Conservation (phyloP, 2,888 invertebrate species). For the Lasioglossum marginatum region DNA sequence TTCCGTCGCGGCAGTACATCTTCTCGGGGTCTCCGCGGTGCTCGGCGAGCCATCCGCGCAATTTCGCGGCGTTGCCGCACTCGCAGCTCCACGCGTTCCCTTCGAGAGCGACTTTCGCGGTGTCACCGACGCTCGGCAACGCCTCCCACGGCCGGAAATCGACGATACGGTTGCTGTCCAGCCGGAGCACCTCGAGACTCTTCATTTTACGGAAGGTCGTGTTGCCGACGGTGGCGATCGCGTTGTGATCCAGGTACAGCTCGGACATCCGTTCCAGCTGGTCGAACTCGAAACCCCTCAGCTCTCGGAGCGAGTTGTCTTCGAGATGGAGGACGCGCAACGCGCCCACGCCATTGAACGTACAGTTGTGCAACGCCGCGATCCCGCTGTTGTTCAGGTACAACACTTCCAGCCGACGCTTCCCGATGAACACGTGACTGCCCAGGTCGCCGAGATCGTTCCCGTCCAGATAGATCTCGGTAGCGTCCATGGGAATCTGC, state of each 20-base stretch:
- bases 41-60: conserved; percentile 90
- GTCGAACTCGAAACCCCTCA: conserved; percentile 92
- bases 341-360: conserved; percentile 92
- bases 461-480: conserved; percentile 94
- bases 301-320: conserved; percentile 89
- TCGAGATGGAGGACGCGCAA: conserved; percentile 91
- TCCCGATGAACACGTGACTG: conserved; percentile 94
- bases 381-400: conserved; percentile 93
- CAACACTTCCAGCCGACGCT: conserved; percentile 91
- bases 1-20: conserved; percentile 89
- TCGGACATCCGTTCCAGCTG: conserved; percentile 90
- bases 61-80: conserved; percentile 89
- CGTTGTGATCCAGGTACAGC: conserved; percentile 91
- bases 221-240: conserved; percentile 90
- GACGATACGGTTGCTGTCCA: conserved; percentile 92
- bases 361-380: conserved; percentile 91
- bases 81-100: conserved; percentile 95
- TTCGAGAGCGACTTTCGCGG: conserved; percentile 89
- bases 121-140: conserved; percentile 85
- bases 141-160: conserved; percentile 91
- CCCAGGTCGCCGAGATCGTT: conserved; percentile 92
- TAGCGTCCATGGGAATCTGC: conserved; percentile 95
- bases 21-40: conserved; percentile 89
- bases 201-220: conserved; percentile 91
- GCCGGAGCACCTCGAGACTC: conserved; percentile 89